phyloP scores from a whole-genome alignment of 2,888 invertebrate species.

The Agrotis exclamationis region DNA sequence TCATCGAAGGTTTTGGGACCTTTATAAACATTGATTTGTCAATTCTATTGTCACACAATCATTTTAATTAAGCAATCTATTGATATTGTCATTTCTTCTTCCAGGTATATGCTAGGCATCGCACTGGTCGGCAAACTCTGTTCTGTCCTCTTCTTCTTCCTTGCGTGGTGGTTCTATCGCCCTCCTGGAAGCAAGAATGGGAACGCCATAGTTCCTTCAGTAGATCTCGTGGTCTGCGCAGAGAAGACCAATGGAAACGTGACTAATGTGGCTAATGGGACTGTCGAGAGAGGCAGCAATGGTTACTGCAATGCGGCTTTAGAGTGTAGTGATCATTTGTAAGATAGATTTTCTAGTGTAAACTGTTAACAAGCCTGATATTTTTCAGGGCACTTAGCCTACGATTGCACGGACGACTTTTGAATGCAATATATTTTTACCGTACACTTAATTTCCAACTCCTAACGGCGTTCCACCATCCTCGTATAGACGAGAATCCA shows the following conservation, averaged over 20 bases:
- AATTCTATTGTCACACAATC: background rate
- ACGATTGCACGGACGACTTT: background rate
- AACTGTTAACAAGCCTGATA: background rate
- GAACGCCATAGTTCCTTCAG: conserved; percentile 82
- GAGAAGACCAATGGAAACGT: conserved; percentile 79
- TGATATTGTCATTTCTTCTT: conserved; percentile 53
- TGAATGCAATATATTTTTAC: background rate
- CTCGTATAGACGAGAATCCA: no score
- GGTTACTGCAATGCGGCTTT: conserved; percentile 87
- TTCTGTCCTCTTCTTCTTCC: conserved; percentile 93
- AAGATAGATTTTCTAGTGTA: conserved; percentile 49
- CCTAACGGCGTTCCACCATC: background rate
- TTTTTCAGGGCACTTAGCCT: background rate
- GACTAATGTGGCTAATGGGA: conserved; percentile 64
- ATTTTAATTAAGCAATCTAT: no score
- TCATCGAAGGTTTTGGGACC: background rate
- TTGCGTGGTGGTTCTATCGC: conserved; percentile 94
- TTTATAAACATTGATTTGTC: background rate
- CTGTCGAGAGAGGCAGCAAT: conserved; percentile 71
- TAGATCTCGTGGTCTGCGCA: conserved; percentile 78
- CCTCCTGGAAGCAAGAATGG: conserved; percentile 89
- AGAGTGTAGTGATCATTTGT: conserved; percentile 87
- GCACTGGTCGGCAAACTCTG: conserved; percentile 94
- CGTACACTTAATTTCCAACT: background rate
- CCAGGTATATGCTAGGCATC: conserved; percentile 94